Base-by-base conservation (phyloP, 2,888 invertebrate genomes). In the Osmoderma eremita region DNA sequence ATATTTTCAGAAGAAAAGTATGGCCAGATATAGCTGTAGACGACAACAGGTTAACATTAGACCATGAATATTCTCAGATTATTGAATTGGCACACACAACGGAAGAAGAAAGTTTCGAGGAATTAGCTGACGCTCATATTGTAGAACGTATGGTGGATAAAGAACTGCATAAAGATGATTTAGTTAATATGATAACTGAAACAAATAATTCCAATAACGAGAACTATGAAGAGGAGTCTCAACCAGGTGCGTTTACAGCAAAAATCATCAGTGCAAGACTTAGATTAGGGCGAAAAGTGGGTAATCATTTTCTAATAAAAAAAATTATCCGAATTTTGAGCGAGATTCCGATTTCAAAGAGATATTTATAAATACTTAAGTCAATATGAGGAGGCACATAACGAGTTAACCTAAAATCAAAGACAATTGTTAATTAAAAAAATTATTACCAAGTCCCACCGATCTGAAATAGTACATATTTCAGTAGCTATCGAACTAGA, bases 1-100 rank as follows among this genome's bases (percentile, higher is more conserved):
- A 42, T 18, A 48, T 12, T 18, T 65, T 13, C 48, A 20, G 67
- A 39, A 65, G 58, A 22, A 41, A 10, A 61, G 18, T 63, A 41
- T 63, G 38, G 49, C 10, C 15, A 36, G n/a, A n/a, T n/a, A n/a
- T n/a, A n/a, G n/a, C n/a, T n/a, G n/a, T n/a, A n/a, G n/a, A n/a
- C n/a, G n/a, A n/a, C n/a, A n/a, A n/a, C n/a, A n/a, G n/a, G n/a
- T n/a, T n/a, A n/a, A n/a, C n/a, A n/a, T n/a, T n/a, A n/a, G n/a
- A n/a, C n/a, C n/a, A n/a, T n/a, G n/a, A n/a, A n/a, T n/a, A n/a
- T n/a, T n/a, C n/a, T n/a, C n/a, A n/a, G n/a, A n/a, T n/a, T n/a
- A n/a, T n/a, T n/a, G n/a, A n/a, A n/a, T n/a, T n/a, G n/a, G n/a
- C n/a, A n/a, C n/a, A n/a, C n/a, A n/a, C n/a, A n/a, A n/a, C n/a